phyloP scores from a whole-genome alignment of 2,888 invertebrate genomes.

The Cacoxenus indagator region DNA sequence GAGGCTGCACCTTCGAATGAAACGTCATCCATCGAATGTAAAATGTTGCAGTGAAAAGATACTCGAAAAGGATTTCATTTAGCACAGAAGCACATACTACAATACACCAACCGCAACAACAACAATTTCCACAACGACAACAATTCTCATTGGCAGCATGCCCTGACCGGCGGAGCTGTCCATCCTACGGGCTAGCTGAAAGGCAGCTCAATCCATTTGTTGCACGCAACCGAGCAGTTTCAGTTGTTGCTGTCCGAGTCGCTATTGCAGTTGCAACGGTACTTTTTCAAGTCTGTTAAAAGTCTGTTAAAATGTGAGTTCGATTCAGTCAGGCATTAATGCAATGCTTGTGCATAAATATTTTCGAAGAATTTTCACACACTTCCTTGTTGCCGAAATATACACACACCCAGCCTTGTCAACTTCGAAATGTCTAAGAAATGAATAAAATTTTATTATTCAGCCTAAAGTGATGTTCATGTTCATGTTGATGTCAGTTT shows the following conservation, averaged over 20 bases:
- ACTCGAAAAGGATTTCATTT: background rate
- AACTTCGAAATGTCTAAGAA: too few relatives aligned
- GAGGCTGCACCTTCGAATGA: slow-evolving; percentile 61
- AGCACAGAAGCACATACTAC: slow-evolving; percentile 19
- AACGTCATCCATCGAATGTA: slow-evolving; percentile 41
- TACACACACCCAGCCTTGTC: too few relatives aligned
- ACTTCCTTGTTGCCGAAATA: too few relatives aligned
- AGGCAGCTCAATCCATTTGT: background rate
- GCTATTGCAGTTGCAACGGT: background rate
- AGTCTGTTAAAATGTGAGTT: slow-evolving; percentile 4
- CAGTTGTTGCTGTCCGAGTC: background rate
- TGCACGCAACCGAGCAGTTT: too few relatives aligned
- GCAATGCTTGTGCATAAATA: slow-evolving; percentile 16
- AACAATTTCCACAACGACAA: slow-evolving; percentile 1
- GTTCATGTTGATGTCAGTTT: too few relatives aligned
- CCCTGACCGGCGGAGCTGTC: background rate
- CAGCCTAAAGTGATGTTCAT: too few relatives aligned
- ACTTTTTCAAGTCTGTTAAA: too few relatives aligned
- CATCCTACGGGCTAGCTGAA: background rate
- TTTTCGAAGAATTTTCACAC: background rate
- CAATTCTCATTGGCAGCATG: background rate
- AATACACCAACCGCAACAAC: background rate
- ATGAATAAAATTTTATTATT: too few relatives aligned
- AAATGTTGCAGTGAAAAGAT: background rate
- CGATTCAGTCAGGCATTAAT: slow-evolving; percentile 17